phyloP scores from a whole-genome alignment of 2,113 vertebrate genomes.

The Myrmophylax atrothorax region DNA sequence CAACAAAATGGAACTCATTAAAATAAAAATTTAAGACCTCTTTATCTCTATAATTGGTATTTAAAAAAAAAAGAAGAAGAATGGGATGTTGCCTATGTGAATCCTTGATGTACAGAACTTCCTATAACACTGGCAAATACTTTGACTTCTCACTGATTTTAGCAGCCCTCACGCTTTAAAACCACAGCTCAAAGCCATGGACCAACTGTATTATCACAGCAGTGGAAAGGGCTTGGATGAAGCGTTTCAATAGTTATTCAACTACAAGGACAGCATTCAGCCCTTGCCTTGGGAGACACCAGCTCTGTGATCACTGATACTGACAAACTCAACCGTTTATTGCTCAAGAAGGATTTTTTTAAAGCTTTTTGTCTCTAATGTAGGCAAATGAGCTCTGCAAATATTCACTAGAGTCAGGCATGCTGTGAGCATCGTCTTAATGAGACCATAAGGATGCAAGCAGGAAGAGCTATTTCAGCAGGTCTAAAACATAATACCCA shows the following conservation, averaged over 20 bases:
- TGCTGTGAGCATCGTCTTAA: conserved; percentile 78
- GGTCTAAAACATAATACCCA: conserved; percentile 71
- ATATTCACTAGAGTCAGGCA: conserved; percentile 76
- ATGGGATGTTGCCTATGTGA: background rate
- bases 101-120: background rate
- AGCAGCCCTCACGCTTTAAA: background rate
- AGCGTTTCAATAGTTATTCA: conserved; percentile 11
- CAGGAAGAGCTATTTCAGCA: conserved; percentile 74
- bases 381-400: conserved; percentile 82
- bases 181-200: background rate
- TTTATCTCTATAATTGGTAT: background rate
- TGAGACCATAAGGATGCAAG: conserved; percentile 76
- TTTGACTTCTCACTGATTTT: background rate
- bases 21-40: background rate
- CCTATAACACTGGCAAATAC: background rate
- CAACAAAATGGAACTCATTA: background rate
- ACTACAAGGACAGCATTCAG: background rate
- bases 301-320: conserved; percentile 57
- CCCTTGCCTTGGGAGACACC: conserved; percentile 39
- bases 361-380: conserved; percentile 76
- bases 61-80: background rate
- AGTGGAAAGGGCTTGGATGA: background rate
- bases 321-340: conserved; percentile 60
- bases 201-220: background rate
- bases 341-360: conserved; percentile 57